Base-by-base conservation (phyloP, 2,113 vertebrate genomes). In the Conger conger region DNA sequence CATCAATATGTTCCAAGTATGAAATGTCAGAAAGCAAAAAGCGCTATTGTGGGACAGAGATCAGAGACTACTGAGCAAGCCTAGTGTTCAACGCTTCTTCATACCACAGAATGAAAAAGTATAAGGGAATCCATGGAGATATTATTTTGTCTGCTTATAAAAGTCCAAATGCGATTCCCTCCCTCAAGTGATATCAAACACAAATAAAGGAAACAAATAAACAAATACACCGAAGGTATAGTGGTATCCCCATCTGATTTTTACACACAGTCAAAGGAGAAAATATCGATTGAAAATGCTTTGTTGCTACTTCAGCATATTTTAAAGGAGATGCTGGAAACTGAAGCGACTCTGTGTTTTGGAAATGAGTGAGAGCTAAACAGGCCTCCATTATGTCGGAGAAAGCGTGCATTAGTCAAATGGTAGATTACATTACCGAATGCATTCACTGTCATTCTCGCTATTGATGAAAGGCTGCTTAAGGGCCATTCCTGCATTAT, bases 341-440 rank as follows among this genome's bases (percentile, higher is more conserved):
- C 27, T 27, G 7, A 23, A 81, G 50, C 18, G 27, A 81, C 33
- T 54, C n/a, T 18, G 16, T 54, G 42, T 38, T 81, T 30, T 9
- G 40, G 45, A 0, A 15, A 90, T 91, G 87, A 88, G 87, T 87
- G 89, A 88, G 88, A 90, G 90, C 92, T 93, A 94, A 94, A 94
- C 18, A 23, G 57, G 57, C 57, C 93, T 94, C 93, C 94, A 90
- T 93, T 90, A 91, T 92, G 88, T 85, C 86, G 83, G 85, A 90
- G 91, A 90, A 93, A 92, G 93, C 92, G 89, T 86, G 84, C 86
- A 93, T 93, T 91, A 89, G 85, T 93, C 91, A 92, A 83, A 81
- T 84, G 86, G 73, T 57, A 86, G 35, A 81, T 91, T 89, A 86
- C 89, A 88, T 88, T 68, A 37, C 27, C 42, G 73, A 87, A 76